A percentile compares a stretch with the other conserved stretches of the same genome.
Evolutionary conservation across 1,140 invertebrate species (phyloP).

Genomic region (Drosophila grimshawi): DNA sequence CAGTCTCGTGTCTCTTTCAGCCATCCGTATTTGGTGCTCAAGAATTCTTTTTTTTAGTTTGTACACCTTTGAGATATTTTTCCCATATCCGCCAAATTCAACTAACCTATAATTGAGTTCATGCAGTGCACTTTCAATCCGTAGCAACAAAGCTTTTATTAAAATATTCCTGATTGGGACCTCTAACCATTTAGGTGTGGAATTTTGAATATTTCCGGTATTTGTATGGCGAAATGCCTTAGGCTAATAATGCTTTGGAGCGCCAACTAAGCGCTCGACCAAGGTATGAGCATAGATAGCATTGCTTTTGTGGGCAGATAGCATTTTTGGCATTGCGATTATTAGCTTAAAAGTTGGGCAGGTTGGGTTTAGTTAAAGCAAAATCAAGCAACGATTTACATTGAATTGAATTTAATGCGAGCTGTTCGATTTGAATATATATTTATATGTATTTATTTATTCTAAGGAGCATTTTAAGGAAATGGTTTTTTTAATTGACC

Average conservation of each 20-base stretch:
- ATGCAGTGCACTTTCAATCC: constrained; percentile 4
- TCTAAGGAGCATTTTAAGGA: no score
- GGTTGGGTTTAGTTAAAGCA: background rate
- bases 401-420: no score
- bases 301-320: constrained; percentile 17
- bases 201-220: constrained; percentile 35
- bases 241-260: constrained; percentile 11
- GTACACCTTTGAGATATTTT: constrained; percentile 23
- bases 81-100: background rate
- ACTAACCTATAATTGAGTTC: constrained; percentile 21
- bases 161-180: background rate
- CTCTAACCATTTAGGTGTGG: constrained; percentile 12
- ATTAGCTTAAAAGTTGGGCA: background rate
- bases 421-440: no score
- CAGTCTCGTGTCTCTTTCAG: constrained; percentile 5
- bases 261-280: constrained; percentile 10
- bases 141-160: background rate
- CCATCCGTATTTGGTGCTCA: constrained; percentile 2
- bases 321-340: constrained; percentile 30
- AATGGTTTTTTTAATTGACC: no score
- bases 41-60: constrained; percentile 16
- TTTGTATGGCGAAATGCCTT: constrained; percentile 24
- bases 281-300: constrained; percentile 10
- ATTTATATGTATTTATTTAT: no score
- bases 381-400: background rate